Percentiles rank a stretch among this genome's conserved stretches.
These are phyloP conservation scores for Polypedilum vanderplanki DNA, from an alignment of 1,140 invertebrate genomes.

Conservation along the genomic window DNA sequence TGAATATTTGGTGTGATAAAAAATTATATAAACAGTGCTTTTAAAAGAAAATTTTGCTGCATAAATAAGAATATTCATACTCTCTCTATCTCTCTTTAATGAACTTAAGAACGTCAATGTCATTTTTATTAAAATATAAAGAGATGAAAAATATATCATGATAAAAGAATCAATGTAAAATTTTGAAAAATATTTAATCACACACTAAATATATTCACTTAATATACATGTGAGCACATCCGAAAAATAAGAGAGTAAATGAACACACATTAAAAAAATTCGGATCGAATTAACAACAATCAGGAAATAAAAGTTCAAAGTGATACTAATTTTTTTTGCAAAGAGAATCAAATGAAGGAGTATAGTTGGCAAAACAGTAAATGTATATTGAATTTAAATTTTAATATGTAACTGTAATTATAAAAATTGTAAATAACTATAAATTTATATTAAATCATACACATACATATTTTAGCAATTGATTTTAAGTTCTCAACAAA, in stretches of 20 bases:
- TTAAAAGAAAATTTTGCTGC: not conserved
- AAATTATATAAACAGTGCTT: not conserved
- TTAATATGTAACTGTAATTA: not conserved
- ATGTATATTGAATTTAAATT: too few relatives aligned
- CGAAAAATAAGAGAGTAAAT: not conserved
- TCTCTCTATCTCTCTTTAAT: not conserved
- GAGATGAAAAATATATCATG: not conserved
- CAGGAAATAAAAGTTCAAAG: slow-evolving; percentile 9
- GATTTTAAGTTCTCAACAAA: slow-evolving; percentile 13
- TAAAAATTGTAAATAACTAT: not conserved
- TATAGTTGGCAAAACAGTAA: too few relatives aligned
- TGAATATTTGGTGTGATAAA: not conserved
- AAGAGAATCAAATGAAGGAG: not conserved
- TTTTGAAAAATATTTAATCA: slow-evolving; percentile 1
- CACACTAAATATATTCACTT: not conserved
- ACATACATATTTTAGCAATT: not conserved
- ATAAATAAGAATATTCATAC: not conserved
- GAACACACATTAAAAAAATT: not conserved
- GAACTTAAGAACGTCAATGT: not conserved
- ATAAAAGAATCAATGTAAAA: slow-evolving; percentile 3
- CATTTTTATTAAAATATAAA: too few relatives aligned
- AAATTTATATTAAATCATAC: not conserved
- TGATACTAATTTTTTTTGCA: slow-evolving; percentile 10
- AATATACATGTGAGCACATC: not conserved
- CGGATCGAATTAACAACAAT: slow-evolving; percentile 11